Conservation (phyloP, 2,888 invertebrate genomes). For the Hydrotaea diabolus region DNA sequence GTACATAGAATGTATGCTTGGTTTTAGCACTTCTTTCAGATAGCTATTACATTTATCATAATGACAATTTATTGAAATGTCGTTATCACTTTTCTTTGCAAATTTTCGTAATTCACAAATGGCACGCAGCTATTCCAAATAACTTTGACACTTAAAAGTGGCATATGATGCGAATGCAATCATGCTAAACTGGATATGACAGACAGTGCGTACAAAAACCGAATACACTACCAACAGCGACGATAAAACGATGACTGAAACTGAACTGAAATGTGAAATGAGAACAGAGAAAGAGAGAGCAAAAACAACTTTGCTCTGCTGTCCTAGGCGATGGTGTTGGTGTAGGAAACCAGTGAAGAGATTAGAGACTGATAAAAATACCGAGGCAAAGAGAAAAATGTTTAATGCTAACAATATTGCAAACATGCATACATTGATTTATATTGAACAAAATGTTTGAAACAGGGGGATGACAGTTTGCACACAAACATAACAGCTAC, state of each 20-base stretch:
- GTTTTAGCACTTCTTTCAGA: background rate
- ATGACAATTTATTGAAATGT: background rate
- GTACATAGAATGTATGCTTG: background rate
- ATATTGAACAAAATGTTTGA: too few relatives aligned
- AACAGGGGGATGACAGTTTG: too few relatives aligned
- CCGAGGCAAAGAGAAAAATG: too few relatives aligned
- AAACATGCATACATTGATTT: too few relatives aligned
- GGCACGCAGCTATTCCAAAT: background rate
- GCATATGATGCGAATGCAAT: slow-evolving; percentile 6
- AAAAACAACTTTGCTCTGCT: slow-evolving; percentile 27
- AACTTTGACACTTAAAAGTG: background rate
- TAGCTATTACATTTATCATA: background rate
- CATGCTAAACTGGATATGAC: background rate
- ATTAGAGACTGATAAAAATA: too few relatives aligned
- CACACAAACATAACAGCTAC: too few relatives aligned
- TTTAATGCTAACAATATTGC: too few relatives aligned
- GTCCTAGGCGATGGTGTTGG: background rate
- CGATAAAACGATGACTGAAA: slow-evolving; percentile 39
- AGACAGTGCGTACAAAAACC: background rate
- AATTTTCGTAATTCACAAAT: background rate
- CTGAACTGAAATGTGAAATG: background rate
- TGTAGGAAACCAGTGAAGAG: background rate
- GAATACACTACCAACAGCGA: slow-evolving; percentile 15
- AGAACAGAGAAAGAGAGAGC: slow-evolving; percentile 17
- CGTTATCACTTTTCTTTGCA: background rate